A percentile compares a stretch with the other conserved stretches of the same genome.
These are phyloP conservation scores for Blastobasis adustella DNA, from an alignment of 2,888 invertebrate species.

Conservation along the genomic window DNA sequence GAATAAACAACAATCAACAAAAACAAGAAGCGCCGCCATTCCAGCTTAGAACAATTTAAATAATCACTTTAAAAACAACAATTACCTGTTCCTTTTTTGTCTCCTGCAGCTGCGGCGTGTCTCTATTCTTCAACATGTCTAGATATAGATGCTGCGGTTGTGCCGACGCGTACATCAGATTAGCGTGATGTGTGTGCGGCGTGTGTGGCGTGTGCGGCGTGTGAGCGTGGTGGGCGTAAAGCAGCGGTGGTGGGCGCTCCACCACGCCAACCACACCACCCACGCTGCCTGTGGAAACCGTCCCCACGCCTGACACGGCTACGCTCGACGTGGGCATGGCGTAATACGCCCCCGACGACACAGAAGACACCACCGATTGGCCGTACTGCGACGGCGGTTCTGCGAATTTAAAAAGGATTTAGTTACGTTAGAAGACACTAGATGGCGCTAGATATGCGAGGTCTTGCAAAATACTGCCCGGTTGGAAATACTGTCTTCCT, in stretches of 20 bases:
- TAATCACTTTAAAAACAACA: not conserved
- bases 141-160: constrained; percentile 56
- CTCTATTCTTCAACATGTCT: constrained; percentile 61
- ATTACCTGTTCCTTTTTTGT: constrained; percentile 52
- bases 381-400: constrained; percentile 58
- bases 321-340: constrained; percentile 51
- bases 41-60: no score
- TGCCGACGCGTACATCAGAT: constrained; percentile 54
- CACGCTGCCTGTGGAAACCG: not conserved
- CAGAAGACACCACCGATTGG: constrained; percentile 46
- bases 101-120: constrained; percentile 51
- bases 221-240: constrained; percentile 62
- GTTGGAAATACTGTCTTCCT: no score
- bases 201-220: constrained; percentile 53
- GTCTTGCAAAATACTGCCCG: not conserved
- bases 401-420: constrained; percentile 15
- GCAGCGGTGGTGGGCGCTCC: constrained; percentile 55
- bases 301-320: not conserved
- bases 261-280: constrained; percentile 47
- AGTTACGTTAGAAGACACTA: not conserved
- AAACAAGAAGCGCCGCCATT: no score
- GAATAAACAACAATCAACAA: no score
- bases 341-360: constrained; percentile 51
- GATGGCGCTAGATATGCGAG: not conserved
- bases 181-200: constrained; percentile 50